Base-by-base conservation (phyloP, 2,113 vertebrate genomes). In the Galeopterus variegatus region DNA sequence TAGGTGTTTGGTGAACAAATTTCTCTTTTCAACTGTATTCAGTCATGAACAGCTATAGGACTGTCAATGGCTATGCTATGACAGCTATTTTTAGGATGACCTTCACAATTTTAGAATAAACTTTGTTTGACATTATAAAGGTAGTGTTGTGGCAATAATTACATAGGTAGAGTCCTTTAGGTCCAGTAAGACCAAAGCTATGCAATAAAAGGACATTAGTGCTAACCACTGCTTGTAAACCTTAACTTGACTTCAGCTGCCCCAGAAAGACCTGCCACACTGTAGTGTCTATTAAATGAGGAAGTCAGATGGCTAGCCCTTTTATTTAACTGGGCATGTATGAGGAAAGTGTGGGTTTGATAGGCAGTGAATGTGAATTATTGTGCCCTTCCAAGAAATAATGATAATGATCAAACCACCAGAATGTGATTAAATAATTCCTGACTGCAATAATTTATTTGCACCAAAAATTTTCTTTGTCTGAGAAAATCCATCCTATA, bases 41-140 rank as follows among this genome's bases (percentile, higher is more conserved):
- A 97, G 70, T 94, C 84, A 96, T 85, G 89, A 95, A 94, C 67
- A 64, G 65, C 54, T 94, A 75, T 98, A 98, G 98, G 98, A 97
- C 54, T 97, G 93, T 85, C 92, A 93, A 95, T 45, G 85, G 81
- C 90, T 97, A 31, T 94, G 94, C 90, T 18, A 67, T 73, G 83
- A 92, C 90, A 96, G 58, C 60, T 91, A 79, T 90, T 97, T 93
- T 85, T 82, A 77, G 8, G 6, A 23, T 93, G 91, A 98, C 91
- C 73, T 97, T 97, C 97, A 96, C 13, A 95, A 96, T 80, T 98
- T 97, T 48, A 62, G 98, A 98, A 98, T 96, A 98, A 98, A 97
- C 81, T 97, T 93, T 90, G 52, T 45, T 97, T 92, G 75, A 87
- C 93, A 67, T 97, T 98, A 95, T 95, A 96, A 97, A 97, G 90